phyloP scores from a whole-genome alignment of 2,797 vertebrate genomes.

The Poliocrania exsul region DNA sequence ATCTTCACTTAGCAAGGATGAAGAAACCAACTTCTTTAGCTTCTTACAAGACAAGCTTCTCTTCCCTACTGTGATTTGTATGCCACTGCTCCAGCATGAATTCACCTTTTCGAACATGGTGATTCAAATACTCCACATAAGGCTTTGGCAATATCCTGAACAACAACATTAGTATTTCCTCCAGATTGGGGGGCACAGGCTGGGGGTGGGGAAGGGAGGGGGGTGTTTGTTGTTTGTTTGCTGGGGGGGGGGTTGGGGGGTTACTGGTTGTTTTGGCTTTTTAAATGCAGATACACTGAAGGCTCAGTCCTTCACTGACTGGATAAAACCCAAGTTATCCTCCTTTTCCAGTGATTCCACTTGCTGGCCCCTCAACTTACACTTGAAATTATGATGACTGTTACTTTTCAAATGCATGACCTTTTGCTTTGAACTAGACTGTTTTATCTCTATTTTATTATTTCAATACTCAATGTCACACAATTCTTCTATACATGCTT shows the following conservation, averaged over 20 bases:
- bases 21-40: not conserved
- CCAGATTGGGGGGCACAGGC: not conserved
- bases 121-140: not conserved
- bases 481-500: not conserved
- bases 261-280: not conserved
- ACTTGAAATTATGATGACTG: not conserved
- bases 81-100: not conserved
- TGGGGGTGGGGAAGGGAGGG: no score
- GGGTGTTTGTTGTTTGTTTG: not conserved
- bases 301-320: not conserved
- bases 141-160: not conserved
- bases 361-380: not conserved
- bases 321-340: not conserved
- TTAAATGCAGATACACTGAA: not conserved
- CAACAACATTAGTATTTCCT: not conserved
- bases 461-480: not conserved
- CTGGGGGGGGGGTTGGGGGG: rapidly evolving
- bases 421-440: not conserved
- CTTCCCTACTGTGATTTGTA: not conserved
- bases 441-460: not conserved
- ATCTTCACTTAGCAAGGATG: not conserved
- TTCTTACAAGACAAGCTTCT: not conserved
- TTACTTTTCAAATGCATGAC: not conserved
- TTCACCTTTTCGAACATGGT: not conserved
- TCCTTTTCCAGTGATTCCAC: not conserved